Evolutionary conservation across 2,113 vertebrate genomes (phyloP).

Genomic region (Dipodomys ordii): DNA sequence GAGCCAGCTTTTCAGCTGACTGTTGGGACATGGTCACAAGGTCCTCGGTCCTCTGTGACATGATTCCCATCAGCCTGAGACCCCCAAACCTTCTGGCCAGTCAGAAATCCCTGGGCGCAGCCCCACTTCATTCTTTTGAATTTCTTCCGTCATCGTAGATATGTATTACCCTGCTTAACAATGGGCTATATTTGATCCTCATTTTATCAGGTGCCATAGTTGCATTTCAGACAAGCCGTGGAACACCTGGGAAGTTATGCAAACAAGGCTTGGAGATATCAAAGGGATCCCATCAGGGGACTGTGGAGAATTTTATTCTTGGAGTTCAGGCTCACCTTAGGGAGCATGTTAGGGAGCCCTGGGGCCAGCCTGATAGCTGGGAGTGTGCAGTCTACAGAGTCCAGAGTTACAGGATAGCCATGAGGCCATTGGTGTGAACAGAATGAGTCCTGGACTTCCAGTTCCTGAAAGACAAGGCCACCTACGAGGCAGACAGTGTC

Average conservation of each 20-base stretch:
- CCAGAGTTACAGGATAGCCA: neutral
- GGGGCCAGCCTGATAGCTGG: accelerated
- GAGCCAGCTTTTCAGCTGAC: neutral
- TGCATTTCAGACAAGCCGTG: neutral
- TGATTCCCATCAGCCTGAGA: neutral
- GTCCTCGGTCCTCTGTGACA: too few species aligned
- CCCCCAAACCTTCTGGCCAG: neutral
- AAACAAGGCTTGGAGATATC: neutral
- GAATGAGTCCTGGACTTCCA: neutral
- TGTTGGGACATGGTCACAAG: neutral
- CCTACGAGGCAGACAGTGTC: accelerated
- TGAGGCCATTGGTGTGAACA: too few species aligned
- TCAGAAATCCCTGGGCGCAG: neutral
- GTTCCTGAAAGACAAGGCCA: neutral
- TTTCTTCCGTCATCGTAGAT: neutral
- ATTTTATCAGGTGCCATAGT: neutral
- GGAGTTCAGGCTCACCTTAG: neutral
- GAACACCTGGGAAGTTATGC: neutral
- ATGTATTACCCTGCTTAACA: neutral
- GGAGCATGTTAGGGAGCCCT: neutral
- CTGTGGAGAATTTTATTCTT: neutral
- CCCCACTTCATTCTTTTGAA: neutral
- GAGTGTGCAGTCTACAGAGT: too few species aligned
- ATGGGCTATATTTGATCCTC: neutral
- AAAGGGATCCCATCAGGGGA: neutral